Conservation (phyloP, 2,113 vertebrate genomes). For the Austrofundulus limnaeus region DNA sequence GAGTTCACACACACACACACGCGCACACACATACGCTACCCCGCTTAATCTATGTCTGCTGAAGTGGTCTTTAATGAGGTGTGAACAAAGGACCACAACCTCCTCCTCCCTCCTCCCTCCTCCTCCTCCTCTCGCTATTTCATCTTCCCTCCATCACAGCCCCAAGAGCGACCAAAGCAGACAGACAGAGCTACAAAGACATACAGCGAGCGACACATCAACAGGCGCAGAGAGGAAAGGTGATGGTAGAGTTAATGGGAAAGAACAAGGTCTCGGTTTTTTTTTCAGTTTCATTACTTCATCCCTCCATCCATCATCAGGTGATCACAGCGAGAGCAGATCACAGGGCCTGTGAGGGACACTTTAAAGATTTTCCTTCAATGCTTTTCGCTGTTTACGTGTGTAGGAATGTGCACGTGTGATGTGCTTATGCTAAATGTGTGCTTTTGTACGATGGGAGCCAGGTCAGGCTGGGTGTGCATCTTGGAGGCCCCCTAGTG, state of each 20-base stretch:
- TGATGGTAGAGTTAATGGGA: slow-evolving; percentile 58
- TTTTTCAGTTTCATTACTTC: slow-evolving; percentile 53
- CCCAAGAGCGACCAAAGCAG: slow-evolving; percentile 27
- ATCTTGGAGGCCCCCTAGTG: slow-evolving; percentile 18
- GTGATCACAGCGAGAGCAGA: slow-evolving; percentile 58
- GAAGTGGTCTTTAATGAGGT: slow-evolving; percentile 75
- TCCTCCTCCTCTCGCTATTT: slow-evolving; percentile 32
- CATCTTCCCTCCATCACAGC: slow-evolving; percentile 41
- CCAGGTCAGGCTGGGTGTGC: slow-evolving; percentile 48
- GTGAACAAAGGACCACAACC: slow-evolving; percentile 63
- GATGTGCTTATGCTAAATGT: slow-evolving; percentile 8
- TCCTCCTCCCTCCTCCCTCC: slow-evolving; percentile 25
- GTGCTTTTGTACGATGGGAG: slow-evolving; percentile 27
- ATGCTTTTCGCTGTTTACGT: slow-evolving; percentile 10
- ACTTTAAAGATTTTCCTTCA: slow-evolving; percentile 51
- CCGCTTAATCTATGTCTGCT: slow-evolving; percentile 67
- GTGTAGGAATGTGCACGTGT: slow-evolving; percentile 11
- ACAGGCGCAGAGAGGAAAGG: slow-evolving; percentile 24
- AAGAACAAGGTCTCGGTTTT: slow-evolving; percentile 50
- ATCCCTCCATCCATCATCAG: slow-evolving; percentile 63
- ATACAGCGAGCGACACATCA: slow-evolving; percentile 6
- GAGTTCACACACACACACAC: slow-evolving; percentile 15
- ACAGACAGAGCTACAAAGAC: slow-evolving; percentile 41
- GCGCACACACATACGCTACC: slow-evolving; percentile 17
- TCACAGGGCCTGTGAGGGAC: slow-evolving; percentile 51